Evolutionary conservation across 2,888 invertebrate genomes (phyloP), one percentile per base, ranked within the genome.

Genomic region (Margaritifera margaritifera): DNA sequence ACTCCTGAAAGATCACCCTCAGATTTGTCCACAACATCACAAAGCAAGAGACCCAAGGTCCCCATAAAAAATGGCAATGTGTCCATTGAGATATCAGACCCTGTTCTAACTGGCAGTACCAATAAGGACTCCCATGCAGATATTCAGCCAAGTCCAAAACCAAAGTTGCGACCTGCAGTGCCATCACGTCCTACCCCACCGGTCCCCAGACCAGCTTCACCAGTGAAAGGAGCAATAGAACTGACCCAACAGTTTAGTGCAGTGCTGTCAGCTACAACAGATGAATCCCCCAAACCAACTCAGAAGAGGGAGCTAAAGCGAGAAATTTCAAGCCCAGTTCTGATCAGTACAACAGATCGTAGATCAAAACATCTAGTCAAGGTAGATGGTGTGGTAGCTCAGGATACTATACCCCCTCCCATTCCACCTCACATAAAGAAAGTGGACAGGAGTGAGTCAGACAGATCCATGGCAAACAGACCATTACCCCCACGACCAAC

Each of bases 291-390:
- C 15, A 65, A 67, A 24, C 70, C 66, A 50, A 64, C 81, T 11
- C 84, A 81, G 64, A 78, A 82, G 64, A 76, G 83, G 22, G 82
- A 83, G 22, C 73, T 85, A 27, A 77, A 79, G 8, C 77, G 83
- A 50, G 82, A 85, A 63, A 86, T 86, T 25, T 86, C 86, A 4
- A 80, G 74, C 25, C 86, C 86, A 31, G 80, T 86, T 6, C 71
- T 86, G 31, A 80, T 84, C 6, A 85, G 86, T 70, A 86, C 85
- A 42, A 86, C 86, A 22, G 85, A 85, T 69, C 73, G 86, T 27
- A 75, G 83, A 63, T 85, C 86, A 19, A 78, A 82, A 60, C 84
- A 83, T 59, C 78, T 84, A 61, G 79, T 78, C 0, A 74, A 74
- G 42, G 67, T 74, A 4, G 74, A 77, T 6, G 74, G 68, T 66